Conservation (phyloP, 2,888 invertebrate species). For the Shargacucullia verbasci region DNA sequence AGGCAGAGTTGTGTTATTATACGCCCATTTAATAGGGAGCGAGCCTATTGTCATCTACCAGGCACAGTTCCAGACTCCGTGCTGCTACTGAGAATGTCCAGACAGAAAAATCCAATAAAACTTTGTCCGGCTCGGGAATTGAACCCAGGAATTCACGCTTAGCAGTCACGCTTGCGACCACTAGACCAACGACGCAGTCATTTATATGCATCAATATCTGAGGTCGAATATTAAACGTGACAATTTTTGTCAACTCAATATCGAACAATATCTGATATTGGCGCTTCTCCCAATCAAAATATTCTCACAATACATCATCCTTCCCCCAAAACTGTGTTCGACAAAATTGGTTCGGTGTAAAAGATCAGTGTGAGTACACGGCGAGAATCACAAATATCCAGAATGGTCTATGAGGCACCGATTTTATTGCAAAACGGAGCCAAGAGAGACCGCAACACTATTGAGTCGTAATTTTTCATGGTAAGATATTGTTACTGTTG, state of each 20-base stretch:
- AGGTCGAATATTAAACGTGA: constrained; percentile 34
- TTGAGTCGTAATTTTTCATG: constrained; percentile 78
- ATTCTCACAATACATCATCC: constrained; percentile 58
- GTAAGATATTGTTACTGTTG: constrained; percentile 79
- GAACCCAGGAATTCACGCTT: too few species aligned
- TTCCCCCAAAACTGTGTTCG: constrained; percentile 54
- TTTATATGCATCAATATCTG: constrained; percentile 18
- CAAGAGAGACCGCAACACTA: constrained; percentile 75
- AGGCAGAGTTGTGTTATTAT: too few species aligned
- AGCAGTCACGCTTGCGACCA: too few species aligned
- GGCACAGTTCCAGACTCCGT: too few species aligned
- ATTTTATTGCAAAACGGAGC: constrained; percentile 77
- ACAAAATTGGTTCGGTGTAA: constrained; percentile 68
- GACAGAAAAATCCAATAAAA: too few species aligned
- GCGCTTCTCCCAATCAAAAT: constrained; percentile 43
- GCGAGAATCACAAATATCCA: constrained; percentile 69
- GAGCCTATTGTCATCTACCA: too few species aligned
- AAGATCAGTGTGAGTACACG: constrained; percentile 64
- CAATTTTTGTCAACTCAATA: constrained; percentile 31
- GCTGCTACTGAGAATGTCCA: too few species aligned
- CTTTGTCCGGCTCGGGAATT: too few species aligned
- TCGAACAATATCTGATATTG: constrained; percentile 51
- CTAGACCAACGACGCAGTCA: not conserved
- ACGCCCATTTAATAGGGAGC: too few species aligned
- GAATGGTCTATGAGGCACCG: constrained; percentile 69